These are phyloP conservation scores for Eustalomyia histrio DNA, from an alignment of 2,888 invertebrate genomes.

Conservation along the genomic window DNA sequence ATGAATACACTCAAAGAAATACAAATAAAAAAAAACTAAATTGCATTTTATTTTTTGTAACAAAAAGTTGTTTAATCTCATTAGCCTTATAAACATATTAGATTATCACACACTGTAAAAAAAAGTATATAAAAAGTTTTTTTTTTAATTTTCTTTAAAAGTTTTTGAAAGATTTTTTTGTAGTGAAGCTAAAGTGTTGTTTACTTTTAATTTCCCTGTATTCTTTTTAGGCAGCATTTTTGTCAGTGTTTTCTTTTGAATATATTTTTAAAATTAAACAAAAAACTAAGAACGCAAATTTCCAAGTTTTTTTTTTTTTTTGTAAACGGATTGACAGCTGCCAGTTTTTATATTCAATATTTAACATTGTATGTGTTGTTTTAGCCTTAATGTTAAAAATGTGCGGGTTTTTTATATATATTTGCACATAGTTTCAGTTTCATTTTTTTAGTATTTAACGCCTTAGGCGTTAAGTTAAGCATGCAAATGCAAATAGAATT, in stretches of 20 bases:
- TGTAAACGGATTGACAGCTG: conserved; percentile 67
- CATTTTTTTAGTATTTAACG: conserved; percentile 47
- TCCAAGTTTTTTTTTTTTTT: conserved; percentile 40
- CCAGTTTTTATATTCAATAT: conserved; percentile 51
- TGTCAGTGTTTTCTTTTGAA: conserved; percentile 28
- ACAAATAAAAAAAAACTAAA: not conserved
- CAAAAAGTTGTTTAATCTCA: not conserved
- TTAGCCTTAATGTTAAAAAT: conserved; percentile 39
- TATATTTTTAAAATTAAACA: not conserved
- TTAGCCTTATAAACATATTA: not conserved
- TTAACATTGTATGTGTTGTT: conserved; percentile 30
- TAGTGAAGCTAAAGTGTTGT: too few species aligned
- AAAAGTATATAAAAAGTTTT: too few species aligned
- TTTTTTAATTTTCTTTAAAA: too few species aligned
- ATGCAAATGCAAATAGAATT: conserved; percentile 67
- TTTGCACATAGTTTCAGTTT: conserved; percentile 36
- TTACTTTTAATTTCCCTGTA: not conserved
- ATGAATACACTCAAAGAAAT: conserved; percentile 17
- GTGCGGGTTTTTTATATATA: conserved; percentile 50
- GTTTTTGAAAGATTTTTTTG: too few species aligned
- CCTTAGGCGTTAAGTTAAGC: conserved; percentile 66
- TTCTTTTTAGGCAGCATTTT: conserved; percentile 16
- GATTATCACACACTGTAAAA: not conserved
- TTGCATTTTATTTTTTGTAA: not conserved
- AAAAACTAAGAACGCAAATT: conserved; percentile 30